These are phyloP conservation scores for Ophiothrix spiculata DNA, from an alignment of 35 echinoderm and acorn worm genomes.

Conservation along the genomic window DNA sequence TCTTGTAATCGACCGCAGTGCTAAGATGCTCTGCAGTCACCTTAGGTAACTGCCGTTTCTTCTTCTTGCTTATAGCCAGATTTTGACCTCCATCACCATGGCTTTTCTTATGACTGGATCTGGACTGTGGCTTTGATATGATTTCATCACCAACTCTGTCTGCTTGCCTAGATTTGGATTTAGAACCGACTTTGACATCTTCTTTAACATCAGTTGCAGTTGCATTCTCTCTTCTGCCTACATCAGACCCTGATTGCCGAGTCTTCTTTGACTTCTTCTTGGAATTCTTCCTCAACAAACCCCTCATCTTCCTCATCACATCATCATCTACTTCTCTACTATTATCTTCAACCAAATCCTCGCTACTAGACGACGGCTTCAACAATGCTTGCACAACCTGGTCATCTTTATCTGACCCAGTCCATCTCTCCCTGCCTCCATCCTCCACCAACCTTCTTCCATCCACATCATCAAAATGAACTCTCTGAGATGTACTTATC, in stretches of 20 bases:
- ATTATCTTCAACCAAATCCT: neutral
- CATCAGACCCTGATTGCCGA: neutral
- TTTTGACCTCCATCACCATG: neutral
- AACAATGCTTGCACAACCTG: neutral
- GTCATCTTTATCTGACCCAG: neutral
- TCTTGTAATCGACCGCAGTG: neutral
- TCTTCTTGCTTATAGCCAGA: neutral
- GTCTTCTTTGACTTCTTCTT: neutral
- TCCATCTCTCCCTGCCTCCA: neutral
- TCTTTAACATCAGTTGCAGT: neutral
- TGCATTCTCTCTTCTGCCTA: neutral
- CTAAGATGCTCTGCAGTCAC: conserved; percentile 27
- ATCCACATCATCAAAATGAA: neutral
- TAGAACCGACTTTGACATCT: too few species aligned
- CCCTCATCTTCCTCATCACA: neutral
- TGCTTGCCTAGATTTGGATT: too few species aligned
- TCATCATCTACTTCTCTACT: neutral
- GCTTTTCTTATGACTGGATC: neutral
- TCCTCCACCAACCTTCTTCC: neutral
- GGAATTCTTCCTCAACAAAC: neutral
- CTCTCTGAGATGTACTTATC: neutral
- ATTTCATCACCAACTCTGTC: too few species aligned
- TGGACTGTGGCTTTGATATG: too few species aligned
- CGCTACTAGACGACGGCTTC: neutral
- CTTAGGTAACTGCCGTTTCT: conserved; percentile 38